A percentile compares a stretch with the other conserved stretches of the same genome.
Evolutionary conservation across 92 coral and sea anemone species (phyloP).

Genomic region (Desmophyllum pertusum): DNA sequence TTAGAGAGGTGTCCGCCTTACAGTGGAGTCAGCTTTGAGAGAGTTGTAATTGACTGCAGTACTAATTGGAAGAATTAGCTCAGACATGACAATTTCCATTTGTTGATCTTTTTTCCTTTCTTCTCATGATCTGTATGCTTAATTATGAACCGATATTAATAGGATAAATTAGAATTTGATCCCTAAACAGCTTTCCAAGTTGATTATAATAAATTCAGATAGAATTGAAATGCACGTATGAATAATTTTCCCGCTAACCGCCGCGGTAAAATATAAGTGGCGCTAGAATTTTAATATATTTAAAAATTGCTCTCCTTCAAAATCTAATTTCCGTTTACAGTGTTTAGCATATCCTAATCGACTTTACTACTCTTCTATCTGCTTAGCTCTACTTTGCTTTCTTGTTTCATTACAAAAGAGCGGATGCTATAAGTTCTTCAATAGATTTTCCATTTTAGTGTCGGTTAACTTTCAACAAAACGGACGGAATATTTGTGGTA

Average conservation of each 20-base stretch:
- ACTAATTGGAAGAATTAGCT: neutral
- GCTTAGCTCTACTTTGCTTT: neutral
- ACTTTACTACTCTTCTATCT: neutral
- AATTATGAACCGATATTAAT: neutral
- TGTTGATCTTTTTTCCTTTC: no score
- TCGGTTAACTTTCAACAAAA: neutral
- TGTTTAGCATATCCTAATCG: conserved; percentile 24
- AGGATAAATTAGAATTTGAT: neutral
- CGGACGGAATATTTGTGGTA: neutral
- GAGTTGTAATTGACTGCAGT: neutral
- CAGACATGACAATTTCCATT: neutral
- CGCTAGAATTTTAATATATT: neutral
- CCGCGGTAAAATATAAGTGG: neutral
- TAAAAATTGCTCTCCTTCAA: neutral
- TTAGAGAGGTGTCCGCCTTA: no score
- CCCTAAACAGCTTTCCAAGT: neutral
- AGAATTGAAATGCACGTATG: neutral
- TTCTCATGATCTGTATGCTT: neutral
- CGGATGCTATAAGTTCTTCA: conserved; percentile 5
- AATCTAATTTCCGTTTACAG: conserved; percentile 13
- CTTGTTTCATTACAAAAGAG: neutral
- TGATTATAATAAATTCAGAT: neutral
- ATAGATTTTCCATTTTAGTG: neutral
- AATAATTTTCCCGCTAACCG: neutral
- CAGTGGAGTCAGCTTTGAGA: no score